Base-by-base conservation (phyloP, 2,888 invertebrate species). In the Seira musarum region DNA sequence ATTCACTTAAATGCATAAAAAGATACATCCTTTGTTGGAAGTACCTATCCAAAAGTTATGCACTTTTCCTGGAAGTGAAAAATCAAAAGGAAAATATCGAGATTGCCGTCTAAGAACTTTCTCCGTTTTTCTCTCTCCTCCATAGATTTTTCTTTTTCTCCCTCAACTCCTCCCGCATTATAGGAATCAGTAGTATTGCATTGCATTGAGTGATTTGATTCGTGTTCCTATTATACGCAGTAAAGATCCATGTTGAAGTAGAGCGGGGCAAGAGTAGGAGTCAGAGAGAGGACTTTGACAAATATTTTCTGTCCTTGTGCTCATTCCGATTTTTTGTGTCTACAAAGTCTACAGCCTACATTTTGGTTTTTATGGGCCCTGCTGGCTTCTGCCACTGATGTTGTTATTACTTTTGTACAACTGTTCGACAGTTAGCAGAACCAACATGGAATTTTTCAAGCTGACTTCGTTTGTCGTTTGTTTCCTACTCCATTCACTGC, bases 251-350 rank as follows among this genome's bases (percentile, higher is more conserved):
- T n/a, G n/a, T n/a, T n/a, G n/a, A n/a, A n/a, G n/a, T n/a, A n/a
- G n/a, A n/a, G n/a, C n/a, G n/a, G n/a, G n/a, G n/a, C n/a, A n/a
- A n/a, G n/a, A n/a, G n/a, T n/a, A n/a, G n/a, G n/a, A n/a, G n/a
- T n/a, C n/a, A n/a, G n/a, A n/a, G n/a, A n/a, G n/a, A n/a, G 17
- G 67, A 61, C 66, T 74, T 46, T 75, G 75, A 75, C 68, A 61
- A 75, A 75, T 68, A 75, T 68, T n/a, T n/a, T 68, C 68, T 22
- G 60, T 61, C 75, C 68, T 67, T 67, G 68, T 75, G 35, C 66
- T 60, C 66, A 53, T 71, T 71, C 60, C 40, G 60, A 40, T 70
- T 15, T 15, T 40, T 30, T 66, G n/a, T n/a, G n/a, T n/a, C n/a
- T n/a, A n/a, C n/a, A n/a, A n/a, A n/a, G n/a, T n/a, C n/a, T n/a